Evolutionary conservation across 1,140 invertebrate species (phyloP).

Genomic region (Bombus superbus): DNA sequence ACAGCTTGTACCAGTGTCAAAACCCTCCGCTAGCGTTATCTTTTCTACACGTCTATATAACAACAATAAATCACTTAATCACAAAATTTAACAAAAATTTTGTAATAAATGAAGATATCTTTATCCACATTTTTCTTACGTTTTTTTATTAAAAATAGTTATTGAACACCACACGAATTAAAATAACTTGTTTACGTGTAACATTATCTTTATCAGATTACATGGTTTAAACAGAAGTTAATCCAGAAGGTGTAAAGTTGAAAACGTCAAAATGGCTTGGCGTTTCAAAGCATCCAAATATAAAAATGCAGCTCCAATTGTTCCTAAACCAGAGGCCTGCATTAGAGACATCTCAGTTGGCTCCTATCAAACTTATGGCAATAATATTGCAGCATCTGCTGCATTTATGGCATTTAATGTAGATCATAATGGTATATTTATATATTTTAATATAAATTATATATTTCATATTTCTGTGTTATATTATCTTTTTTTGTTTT

Average conservation of each 20-base stretch:
- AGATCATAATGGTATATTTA: slow-evolving; percentile 87
- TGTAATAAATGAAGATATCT: background rate
- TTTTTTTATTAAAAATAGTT: background rate
- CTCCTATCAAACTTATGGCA: slow-evolving; percentile 95
- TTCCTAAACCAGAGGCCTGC: slow-evolving; percentile 95
- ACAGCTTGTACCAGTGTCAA: slow-evolving; percentile 44
- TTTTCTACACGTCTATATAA: background rate
- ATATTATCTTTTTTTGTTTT: slow-evolving; percentile 12
- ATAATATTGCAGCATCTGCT: slow-evolving; percentile 95
- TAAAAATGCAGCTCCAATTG: slow-evolving; percentile 97
- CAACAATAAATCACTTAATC: background rate
- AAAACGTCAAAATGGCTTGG: slow-evolving; percentile 90
- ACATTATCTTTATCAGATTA: slow-evolving; percentile 73
- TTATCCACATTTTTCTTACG: background rate
- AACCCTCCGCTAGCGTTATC: slow-evolving; percentile 38
- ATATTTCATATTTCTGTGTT: background rate
- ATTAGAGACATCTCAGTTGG: slow-evolving; percentile 94
- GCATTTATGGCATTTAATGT: slow-evolving; percentile 97
- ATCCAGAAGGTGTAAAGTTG: slow-evolving; percentile 9
- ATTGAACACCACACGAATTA: background rate
- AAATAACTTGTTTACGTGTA: slow-evolving; percentile 1
- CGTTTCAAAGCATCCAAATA: slow-evolving; percentile 98
- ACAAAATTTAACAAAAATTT: background rate
- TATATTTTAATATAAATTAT: background rate
- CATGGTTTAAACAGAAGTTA: slow-evolving; percentile 75